Percentiles rank a stretch among this genome's conserved stretches.
These are phyloP conservation scores for Helarctos malayanus DNA, from an alignment of 2,797 vertebrate genomes.

Conservation along the genomic window DNA sequence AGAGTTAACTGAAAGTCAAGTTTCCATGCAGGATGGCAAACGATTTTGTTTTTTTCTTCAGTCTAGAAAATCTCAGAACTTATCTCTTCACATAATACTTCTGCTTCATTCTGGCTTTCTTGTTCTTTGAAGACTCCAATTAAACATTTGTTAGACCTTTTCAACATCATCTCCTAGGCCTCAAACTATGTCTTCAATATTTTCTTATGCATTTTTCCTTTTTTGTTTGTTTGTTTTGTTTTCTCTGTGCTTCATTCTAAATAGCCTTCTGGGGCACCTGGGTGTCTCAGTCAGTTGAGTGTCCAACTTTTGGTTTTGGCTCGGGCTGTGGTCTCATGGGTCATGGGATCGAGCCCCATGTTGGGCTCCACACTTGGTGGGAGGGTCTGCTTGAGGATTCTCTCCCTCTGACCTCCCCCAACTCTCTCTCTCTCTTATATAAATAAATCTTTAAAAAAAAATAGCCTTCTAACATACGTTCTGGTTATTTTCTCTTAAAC, in stretches of 20 bases:
- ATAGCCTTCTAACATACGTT: neutral
- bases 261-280: neutral
- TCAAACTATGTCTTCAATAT: neutral
- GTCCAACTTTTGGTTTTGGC: neutral
- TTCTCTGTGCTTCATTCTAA: neutral
- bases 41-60: neutral
- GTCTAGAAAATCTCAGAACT: neutral
- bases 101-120: neutral
- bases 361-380: neutral
- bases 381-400: neutral
- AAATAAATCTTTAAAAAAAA: neutral
- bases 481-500: neutral
- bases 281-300: neutral
- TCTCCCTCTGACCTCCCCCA: neutral
- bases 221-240: neutral
- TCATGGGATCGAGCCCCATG: neutral
- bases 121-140: neutral
- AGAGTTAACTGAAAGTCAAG: neutral
- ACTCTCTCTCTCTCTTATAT: neutral
- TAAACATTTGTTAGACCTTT: constrained; percentile 28
- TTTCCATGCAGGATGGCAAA: neutral
- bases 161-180: neutral
- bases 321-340: neutral
- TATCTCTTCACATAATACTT: neutral
- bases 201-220: neutral